phyloP scores from a whole-genome alignment of 2,113 vertebrate species.

The Ciconia boyciana region DNA sequence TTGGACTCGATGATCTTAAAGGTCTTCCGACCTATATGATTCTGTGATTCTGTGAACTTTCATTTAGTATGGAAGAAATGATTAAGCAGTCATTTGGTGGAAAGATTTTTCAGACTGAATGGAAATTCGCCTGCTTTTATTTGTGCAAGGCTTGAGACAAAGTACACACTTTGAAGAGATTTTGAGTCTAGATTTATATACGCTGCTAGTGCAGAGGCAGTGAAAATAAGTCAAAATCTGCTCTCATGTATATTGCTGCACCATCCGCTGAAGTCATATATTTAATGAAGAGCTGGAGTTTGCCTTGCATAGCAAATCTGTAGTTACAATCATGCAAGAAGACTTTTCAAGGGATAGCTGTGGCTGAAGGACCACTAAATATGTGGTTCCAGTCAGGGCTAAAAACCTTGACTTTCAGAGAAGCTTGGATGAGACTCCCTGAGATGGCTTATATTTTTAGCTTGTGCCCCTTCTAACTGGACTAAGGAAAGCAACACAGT shows the following conservation, averaged over 20 bases:
- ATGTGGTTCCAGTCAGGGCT: rapidly evolving
- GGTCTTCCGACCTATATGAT: too few relatives aligned
- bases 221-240: background rate
- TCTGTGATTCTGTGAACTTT: too few relatives aligned
- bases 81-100: background rate
- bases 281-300: background rate
- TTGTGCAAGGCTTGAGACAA: background rate
- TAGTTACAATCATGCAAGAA: background rate
- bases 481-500: background rate
- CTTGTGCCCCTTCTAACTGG: background rate
- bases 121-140: background rate
- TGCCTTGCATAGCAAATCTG: background rate
- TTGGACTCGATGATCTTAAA: too few relatives aligned
- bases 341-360: background rate
- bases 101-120: background rate
- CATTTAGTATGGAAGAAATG: background rate
- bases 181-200: background rate
- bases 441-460: background rate
- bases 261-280: background rate
- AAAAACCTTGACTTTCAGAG: background rate
- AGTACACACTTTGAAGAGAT: background rate
- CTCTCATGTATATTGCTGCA: background rate
- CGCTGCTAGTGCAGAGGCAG: background rate
- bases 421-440: background rate
- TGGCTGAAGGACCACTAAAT: background rate